phyloP scores from a whole-genome alignment of 2,888 invertebrate genomes.

The Tipula helvola region DNA sequence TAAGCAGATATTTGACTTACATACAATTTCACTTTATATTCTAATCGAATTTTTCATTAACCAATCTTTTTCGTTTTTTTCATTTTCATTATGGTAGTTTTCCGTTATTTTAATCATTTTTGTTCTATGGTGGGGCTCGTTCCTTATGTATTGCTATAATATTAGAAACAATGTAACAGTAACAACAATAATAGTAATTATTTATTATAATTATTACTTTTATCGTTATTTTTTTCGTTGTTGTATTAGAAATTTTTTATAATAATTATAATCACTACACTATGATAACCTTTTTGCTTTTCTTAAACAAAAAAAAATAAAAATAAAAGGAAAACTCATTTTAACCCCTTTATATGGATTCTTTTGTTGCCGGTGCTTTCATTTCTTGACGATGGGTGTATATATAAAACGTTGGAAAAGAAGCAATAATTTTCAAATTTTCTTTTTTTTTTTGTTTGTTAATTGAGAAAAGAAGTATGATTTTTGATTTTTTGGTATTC shows the following conservation, averaged over 20 bases:
- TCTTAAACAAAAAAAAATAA: background rate
- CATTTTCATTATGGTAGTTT: background rate
- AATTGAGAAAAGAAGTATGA: background rate
- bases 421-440: background rate
- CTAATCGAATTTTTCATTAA: background rate
- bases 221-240: background rate
- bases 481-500: slow-evolving; percentile 4
- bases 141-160: background rate
- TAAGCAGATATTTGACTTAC: background rate
- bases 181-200: background rate
- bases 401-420: background rate
- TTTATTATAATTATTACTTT: background rate
- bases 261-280: background rate
- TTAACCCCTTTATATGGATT: background rate
- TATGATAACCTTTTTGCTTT: background rate
- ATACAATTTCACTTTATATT: background rate
- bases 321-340: background rate
- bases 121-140: background rate
- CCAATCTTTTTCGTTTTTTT: background rate
- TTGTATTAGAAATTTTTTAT: background rate
- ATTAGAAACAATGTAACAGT: background rate
- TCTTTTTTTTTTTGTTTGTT: background rate
- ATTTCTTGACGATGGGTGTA: background rate
- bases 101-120: background rate
- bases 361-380: background rate